Base-by-base conservation (phyloP, 2,797 vertebrate genomes). In the Anguilla anguilla region DNA sequence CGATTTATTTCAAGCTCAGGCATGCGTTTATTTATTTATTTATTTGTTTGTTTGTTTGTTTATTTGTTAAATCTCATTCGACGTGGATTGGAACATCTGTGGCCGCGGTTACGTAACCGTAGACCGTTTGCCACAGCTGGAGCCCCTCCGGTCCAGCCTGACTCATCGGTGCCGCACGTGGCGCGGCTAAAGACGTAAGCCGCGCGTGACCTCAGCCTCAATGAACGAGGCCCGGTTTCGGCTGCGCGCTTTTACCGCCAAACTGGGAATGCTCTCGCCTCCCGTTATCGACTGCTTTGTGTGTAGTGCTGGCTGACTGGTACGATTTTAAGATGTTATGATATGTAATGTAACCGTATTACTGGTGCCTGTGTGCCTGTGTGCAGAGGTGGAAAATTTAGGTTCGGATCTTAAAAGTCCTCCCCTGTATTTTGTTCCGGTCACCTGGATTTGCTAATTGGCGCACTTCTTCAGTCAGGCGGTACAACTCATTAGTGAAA, bases 11-110 rank as follows among this genome's bases (percentile, higher is more conserved):
- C 77, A 81, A 49, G 77, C 77, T 81, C 4, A 7, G 13, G 35
- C 39, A 19, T 89, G 88, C 88, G 87, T 89, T 74, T 92, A 46
- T 81, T 61, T 25, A 64, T 81, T 86, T 49, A 61, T 57, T 43
- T 77, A 17, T 51, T 81, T 81, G n/a, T 81, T 49, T 81, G 35
- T n/a, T 43, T 31, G 28, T 51, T 81, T 81, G 28, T 51, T 81
- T 81, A 51, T 81, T 49, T 81, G 17, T 43, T 31, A 72, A 77
- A 55, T 53, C 77, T 43, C 0, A 83, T 86, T 82, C 55, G 15
- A 51, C 91, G 91, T 84, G 84, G 91, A 87, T 92, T 82, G 90
- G 88, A 92, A 90, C 89, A 91, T 92, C 88, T 94, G 90, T 83
- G 84, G 57, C 49, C 55, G 89, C 90, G 90, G 85, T 87, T 90